Evolutionary conservation across 2,797 vertebrate species (phyloP).

Genomic region (Pseudochaenichthys georgianus): DNA sequence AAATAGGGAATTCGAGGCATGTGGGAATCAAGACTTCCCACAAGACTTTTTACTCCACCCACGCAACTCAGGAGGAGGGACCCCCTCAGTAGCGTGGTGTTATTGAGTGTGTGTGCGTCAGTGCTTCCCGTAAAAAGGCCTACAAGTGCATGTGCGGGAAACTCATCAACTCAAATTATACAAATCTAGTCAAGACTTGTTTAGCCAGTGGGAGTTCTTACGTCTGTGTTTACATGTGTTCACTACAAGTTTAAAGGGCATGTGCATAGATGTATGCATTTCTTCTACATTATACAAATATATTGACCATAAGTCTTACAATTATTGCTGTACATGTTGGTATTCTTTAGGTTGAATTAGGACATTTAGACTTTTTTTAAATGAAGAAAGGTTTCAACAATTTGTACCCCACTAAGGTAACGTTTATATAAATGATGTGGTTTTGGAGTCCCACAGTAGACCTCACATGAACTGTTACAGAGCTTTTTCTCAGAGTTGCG

Average conservation of each 20-base stretch:
- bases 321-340: background rate
- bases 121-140: constrained; percentile 6
- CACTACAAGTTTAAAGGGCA: background rate
- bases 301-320: background rate
- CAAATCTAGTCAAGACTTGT: background rate
- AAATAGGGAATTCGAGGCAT: constrained; percentile 47
- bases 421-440: constrained; percentile 2
- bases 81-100: too few species aligned
- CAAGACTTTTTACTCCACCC: constrained; percentile 32
- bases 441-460: background rate
- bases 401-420: background rate
- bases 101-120: background rate
- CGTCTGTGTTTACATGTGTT: background rate
- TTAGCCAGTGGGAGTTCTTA: background rate
- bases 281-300: background rate
- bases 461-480: background rate
- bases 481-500: background rate
- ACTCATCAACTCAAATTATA: background rate
- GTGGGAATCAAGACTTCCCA: constrained; percentile 36
- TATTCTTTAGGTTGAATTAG: too few species aligned
- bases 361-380: background rate
- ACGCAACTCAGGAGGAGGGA: constrained; percentile 11
- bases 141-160: background rate
- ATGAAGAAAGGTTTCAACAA: constrained; percentile 1
- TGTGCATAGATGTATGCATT: too few species aligned